Conservation (phyloP, 1,140 invertebrate species). For the Battus philenor region DNA sequence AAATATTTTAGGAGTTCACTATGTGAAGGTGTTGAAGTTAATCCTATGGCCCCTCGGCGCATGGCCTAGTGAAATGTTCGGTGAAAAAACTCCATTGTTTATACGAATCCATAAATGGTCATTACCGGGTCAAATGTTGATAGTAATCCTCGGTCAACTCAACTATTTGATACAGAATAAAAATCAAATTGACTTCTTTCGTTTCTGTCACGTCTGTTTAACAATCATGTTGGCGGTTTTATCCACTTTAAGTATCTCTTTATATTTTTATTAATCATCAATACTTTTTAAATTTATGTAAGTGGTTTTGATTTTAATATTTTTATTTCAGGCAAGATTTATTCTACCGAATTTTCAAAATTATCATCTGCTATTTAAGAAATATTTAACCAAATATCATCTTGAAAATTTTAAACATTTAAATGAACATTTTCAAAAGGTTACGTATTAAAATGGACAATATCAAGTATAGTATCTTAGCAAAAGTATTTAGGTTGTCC, state of each 20-base stretch:
- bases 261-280: too few relatives aligned
- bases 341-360: conserved; percentile 3
- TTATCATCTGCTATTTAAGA: conserved; percentile 5
- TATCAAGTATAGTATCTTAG: too few relatives aligned
- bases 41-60: neutral
- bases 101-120: neutral
- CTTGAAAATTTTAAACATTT: conserved; percentile 13
- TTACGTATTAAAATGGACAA: too few relatives aligned
- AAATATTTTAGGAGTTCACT: neutral
- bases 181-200: neutral
- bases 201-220: neutral
- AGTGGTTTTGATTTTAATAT: too few relatives aligned
- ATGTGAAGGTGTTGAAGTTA: neutral
- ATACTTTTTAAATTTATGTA: too few relatives aligned
- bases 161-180: conserved; percentile 1
- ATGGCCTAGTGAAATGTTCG: conserved; percentile 2
- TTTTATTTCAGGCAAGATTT: conserved; percentile 5
- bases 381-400: conserved; percentile 13
- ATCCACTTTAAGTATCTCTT: neutral
- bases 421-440: conserved; percentile 11
- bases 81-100: neutral
- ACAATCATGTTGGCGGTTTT: conserved; percentile 1
- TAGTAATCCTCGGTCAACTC: neutral
- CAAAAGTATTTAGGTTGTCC: too few relatives aligned
- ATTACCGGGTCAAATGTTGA: neutral